Base-by-base conservation (phyloP, 2,113 vertebrate species). In the Rhizomys pruinosus region DNA sequence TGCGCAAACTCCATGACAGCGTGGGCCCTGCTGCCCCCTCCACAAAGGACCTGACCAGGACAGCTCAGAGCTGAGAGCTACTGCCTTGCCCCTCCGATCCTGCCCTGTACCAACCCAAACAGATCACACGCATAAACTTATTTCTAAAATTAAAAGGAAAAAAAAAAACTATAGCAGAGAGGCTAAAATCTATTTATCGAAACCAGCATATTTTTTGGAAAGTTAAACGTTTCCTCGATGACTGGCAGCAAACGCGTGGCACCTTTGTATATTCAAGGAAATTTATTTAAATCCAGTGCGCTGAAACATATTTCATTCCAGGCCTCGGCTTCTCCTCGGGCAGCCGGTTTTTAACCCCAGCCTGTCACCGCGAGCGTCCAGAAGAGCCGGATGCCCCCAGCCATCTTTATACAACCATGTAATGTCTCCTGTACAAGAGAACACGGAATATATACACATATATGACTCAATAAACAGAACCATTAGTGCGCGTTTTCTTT, bases 1-100 rank as follows among this genome's bases (percentile, higher is more conserved):
- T 99, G 97, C 98, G 99, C 96, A 99, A 99, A 97, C 98, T 99
- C 90, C 99, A 99, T 91, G 99, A 99, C 97, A 98, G 98, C 93
- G 97, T 97, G 94, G 97, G 98, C 88, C 97, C 98, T 34, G 94
- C 98, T 34, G 66, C 98, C 95, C 94, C 98, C 15, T 90, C 98
- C 11, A 81, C 97, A 81, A 98, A 98, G 42, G 99, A 99, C 95
- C 97, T 98, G 74, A 97, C 98, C 96, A 98, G 99, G 97, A 98
- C 98, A 87, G 98, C 97, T 97, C 98, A 98, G 97, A 99, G 98
- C 97, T 99, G 98, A 99, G 72, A 94, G 82, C 93, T 55, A 32
- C 78, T 10, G 94, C 96, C 68, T 96, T 39, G 68, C 89, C 90
- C 37, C 92, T 87, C 55, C 74, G 52, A n/a, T 88, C 64, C 87